A percentile compares a stretch with the other conserved stretches of the same genome.
Evolutionary conservation across 2,888 invertebrate species (phyloP).

Genomic region (Timandra comae): DNA sequence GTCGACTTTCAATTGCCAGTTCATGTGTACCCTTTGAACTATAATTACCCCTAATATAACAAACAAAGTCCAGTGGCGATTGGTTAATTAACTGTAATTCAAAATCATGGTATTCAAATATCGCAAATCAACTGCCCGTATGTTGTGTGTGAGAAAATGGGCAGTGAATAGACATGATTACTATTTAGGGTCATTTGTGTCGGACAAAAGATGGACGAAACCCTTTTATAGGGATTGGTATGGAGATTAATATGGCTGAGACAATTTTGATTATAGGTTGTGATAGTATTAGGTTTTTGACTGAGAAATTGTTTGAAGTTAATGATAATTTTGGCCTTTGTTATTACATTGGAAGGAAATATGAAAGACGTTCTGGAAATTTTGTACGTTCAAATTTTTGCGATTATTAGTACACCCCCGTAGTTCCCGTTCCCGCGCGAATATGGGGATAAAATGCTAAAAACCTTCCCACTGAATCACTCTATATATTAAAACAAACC

Average conservation of each 20-base stretch:
- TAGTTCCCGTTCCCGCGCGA: too few relatives aligned
- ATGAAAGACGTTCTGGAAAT: too few relatives aligned
- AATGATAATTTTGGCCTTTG: too few relatives aligned
- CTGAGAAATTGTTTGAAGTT: too few relatives aligned
- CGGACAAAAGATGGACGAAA: constrained; percentile 58
- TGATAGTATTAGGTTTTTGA: too few relatives aligned
- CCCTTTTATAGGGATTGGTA: constrained; percentile 40
- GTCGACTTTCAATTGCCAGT: too few relatives aligned
- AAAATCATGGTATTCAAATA: constrained; percentile 62
- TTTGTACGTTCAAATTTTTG: too few relatives aligned
- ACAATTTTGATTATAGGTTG: background rate
- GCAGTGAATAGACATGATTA: constrained; percentile 66
- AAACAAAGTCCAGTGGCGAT: constrained; percentile 38
- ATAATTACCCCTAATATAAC: constrained; percentile 27
- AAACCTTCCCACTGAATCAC: too few relatives aligned
- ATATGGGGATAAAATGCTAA: too few relatives aligned
- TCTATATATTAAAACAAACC: too few relatives aligned
- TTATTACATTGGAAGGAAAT: too few relatives aligned
- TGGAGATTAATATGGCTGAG: constrained; percentile 29
- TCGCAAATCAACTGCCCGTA: constrained; percentile 72
- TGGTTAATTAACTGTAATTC: constrained; percentile 68
- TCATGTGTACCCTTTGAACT: constrained; percentile 15
- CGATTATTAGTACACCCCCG: too few relatives aligned
- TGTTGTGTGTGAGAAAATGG: constrained; percentile 70
- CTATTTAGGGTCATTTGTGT: constrained; percentile 69